These are phyloP conservation scores for Lophotriccus pileatus DNA, from an alignment of 2,797 vertebrate species.

Conservation along the genomic window DNA sequence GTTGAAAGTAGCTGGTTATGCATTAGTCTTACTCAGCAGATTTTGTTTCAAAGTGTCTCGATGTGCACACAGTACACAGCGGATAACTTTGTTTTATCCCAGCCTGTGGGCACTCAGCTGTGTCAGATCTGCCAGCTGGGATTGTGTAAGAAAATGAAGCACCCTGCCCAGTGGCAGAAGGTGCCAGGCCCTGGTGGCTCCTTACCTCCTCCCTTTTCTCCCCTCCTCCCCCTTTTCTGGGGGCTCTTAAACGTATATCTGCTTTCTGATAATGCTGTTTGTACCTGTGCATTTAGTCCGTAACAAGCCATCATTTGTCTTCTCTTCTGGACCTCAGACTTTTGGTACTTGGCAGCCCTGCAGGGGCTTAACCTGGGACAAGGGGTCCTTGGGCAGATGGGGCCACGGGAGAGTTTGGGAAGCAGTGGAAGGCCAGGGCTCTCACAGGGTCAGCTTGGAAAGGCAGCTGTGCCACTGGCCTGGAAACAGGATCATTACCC, in stretches of 20 bases:
- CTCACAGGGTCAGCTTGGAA: neutral
- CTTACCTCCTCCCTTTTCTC: neutral
- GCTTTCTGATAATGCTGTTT: neutral
- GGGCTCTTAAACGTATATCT: neutral
- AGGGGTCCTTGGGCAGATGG: neutral
- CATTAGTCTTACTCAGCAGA: neutral
- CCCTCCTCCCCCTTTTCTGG: neutral
- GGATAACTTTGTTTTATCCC: neutral
- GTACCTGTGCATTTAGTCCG: neutral
- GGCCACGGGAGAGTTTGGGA: rapidly evolving
- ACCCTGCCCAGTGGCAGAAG: neutral
- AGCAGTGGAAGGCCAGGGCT: neutral
- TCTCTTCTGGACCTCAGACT: neutral
- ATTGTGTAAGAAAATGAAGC: neutral
- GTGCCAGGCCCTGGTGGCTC: neutral
- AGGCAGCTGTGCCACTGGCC: neutral
- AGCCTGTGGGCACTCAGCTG: neutral
- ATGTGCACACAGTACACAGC: rapidly evolving
- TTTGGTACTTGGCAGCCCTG: neutral
- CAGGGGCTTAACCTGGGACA: neutral
- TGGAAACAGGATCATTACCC: rapidly evolving
- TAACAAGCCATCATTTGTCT: neutral
- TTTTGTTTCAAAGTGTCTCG: neutral
- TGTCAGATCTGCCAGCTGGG: neutral
- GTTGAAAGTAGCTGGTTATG: neutral